Evolutionary conservation across 2,797 vertebrate species (phyloP).

Genomic region (Gambusia yucatana): DNA sequence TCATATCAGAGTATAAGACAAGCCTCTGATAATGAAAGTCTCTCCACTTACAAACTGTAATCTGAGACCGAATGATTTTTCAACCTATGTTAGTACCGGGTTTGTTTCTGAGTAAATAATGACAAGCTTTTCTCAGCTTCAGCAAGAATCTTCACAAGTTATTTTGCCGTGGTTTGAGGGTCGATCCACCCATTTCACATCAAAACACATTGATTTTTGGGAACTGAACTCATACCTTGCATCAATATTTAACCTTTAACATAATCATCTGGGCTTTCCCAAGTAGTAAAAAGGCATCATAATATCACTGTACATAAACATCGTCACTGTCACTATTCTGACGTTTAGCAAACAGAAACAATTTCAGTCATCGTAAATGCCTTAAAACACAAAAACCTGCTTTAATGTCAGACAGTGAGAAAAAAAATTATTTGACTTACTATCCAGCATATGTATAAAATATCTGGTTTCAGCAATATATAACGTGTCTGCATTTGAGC

Average conservation of each 20-base stretch:
- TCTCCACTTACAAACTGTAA: neutral
- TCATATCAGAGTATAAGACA: neutral
- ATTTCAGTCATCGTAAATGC: neutral
- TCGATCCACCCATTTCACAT: neutral
- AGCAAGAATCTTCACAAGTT: neutral
- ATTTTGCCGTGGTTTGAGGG: no score
- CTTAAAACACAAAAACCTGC: neutral
- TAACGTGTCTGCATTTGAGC: conserved; percentile 34
- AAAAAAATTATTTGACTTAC: neutral
- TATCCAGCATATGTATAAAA: conserved; percentile 1
- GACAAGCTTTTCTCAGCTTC: neutral
- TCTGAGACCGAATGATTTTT: neutral
- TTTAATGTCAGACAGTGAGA: neutral
- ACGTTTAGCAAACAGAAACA: neutral
- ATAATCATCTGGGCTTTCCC: neutral
- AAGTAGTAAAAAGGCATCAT: neutral
- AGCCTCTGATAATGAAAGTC: neutral
- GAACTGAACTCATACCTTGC: neutral
- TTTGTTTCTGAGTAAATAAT: neutral
- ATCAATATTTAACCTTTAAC: neutral
- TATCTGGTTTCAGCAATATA: conserved; percentile 7
- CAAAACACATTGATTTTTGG: neutral
- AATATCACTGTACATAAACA: neutral
- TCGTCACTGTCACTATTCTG: neutral
- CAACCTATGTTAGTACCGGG: no score